Conservation (phyloP, 2,113 vertebrate genomes). For the Vimba vimba region DNA sequence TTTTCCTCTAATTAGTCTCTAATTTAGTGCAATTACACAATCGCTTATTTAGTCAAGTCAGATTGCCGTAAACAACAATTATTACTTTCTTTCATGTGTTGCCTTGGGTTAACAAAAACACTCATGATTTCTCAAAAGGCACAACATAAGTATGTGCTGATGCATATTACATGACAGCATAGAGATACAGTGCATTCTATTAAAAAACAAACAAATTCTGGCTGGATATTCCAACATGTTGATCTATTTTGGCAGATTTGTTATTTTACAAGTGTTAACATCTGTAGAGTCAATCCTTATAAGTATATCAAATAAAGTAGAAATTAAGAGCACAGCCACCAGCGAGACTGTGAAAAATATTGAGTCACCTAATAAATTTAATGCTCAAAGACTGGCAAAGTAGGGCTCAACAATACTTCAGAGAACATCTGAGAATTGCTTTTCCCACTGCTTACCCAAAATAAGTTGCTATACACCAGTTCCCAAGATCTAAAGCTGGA, state of each 20-base stretch:
- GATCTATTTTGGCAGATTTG: conserved; percentile 15
- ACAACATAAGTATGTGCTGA: not conserved
- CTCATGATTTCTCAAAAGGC: not conserved
- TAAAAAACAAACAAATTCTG: not conserved
- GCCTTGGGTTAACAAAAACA: not conserved
- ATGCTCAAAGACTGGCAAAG: not conserved
- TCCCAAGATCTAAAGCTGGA: not conserved
- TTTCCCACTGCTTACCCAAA: conserved; percentile 28
- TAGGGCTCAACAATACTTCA: conserved; percentile 5
- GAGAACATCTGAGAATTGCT: not conserved
- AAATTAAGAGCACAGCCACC: not conserved
- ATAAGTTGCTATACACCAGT: conserved; percentile 21
- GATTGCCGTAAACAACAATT: conserved; percentile 28
- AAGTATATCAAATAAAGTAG: conserved; percentile 8
- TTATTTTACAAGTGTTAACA: conserved; percentile 22
- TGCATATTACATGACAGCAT: not conserved
- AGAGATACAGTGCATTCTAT: not conserved
- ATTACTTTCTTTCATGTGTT: not conserved
- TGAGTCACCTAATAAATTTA: not conserved
- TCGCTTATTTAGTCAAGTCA: conserved; percentile 26
- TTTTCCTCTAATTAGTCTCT: conserved; percentile 16
- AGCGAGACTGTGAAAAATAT: conserved; percentile 34
- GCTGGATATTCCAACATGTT: not conserved
- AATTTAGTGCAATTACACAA: conserved; percentile 51
- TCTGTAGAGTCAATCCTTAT: conserved; percentile 27